Conservation (phyloP, 1,140 invertebrate genomes). For the Gonatopus flavifemur region DNA sequence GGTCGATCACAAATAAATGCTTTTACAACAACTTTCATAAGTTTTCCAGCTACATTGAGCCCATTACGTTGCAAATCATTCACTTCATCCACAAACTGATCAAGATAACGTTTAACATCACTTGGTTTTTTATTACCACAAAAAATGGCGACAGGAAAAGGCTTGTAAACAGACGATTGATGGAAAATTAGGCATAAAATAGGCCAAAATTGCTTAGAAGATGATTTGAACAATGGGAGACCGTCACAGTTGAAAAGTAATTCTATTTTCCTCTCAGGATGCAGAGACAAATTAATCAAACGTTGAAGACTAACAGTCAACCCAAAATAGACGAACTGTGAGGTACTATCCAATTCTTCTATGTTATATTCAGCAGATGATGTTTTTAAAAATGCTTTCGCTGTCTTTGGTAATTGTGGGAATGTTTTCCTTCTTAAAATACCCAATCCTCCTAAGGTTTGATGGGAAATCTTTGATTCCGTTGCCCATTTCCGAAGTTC, state of each 20-base stretch:
- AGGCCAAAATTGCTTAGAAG: slow-evolving; percentile 15
- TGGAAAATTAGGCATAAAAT: slow-evolving; percentile 16
- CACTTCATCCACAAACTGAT: slow-evolving; percentile 11
- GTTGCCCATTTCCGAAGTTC: not conserved
- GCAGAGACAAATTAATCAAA: slow-evolving; percentile 4
- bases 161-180: slow-evolving; percentile 1
- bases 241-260: slow-evolving; percentile 20
- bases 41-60: not conserved
- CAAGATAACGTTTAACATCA: slow-evolving; percentile 1
- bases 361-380: slow-evolving; percentile 7
- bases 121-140: slow-evolving; percentile 10
- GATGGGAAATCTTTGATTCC: not conserved
- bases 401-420: slow-evolving; percentile 9
- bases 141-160: slow-evolving; percentile 14
- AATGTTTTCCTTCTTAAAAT: slow-evolving; percentile 9
- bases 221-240: slow-evolving; percentile 16
- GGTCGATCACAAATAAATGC: slow-evolving; percentile 18
- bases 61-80: slow-evolving; percentile 2
- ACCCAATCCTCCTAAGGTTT: not conserved
- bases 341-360: slow-evolving; percentile 6
- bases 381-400: slow-evolving; percentile 14
- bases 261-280: slow-evolving; percentile 5
- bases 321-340: slow-evolving; percentile 19
- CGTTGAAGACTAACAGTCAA: slow-evolving; percentile 5
- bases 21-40: slow-evolving; percentile 5